Conservation (phyloP, 1,140 invertebrate genomes). For the Ceratosolen fusciceps region DNA sequence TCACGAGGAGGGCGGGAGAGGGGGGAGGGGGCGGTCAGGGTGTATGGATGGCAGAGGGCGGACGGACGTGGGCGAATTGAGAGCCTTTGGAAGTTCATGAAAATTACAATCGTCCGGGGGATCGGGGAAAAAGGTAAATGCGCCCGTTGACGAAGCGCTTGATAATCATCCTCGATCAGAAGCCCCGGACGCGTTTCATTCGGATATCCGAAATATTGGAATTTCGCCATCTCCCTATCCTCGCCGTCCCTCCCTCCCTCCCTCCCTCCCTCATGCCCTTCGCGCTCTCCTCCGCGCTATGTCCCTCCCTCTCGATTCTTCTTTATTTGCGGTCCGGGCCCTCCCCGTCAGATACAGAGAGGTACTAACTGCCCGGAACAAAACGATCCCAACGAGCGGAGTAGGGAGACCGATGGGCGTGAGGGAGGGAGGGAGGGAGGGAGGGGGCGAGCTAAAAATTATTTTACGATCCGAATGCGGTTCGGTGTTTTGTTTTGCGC, state of each 20-base stretch:
- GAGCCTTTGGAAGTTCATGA: background rate
- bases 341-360: slow-evolving; percentile 11
- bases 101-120: slow-evolving; percentile 3
- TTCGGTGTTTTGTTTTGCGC: slow-evolving; percentile 17
- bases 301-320: no score
- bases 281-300: no score
- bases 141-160: background rate
- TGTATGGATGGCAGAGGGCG: no score
- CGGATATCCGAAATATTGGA: slow-evolving; percentile 38
- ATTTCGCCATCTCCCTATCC: slow-evolving; percentile 38
- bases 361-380: slow-evolving; percentile 29
- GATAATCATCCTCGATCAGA: slow-evolving; percentile 37
- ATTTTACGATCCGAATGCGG: slow-evolving; percentile 31
- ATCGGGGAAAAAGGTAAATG: background rate
- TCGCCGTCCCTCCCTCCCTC: no score
- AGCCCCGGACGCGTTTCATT: slow-evolving; percentile 3
- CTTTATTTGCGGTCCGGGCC: slow-evolving; percentile 11
- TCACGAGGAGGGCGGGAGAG: background rate
- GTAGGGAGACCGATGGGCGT: no score
- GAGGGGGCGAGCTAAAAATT: slow-evolving; percentile 19
- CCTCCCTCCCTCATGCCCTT: no score
- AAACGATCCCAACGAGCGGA: slow-evolving; percentile 3
- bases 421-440: no score
- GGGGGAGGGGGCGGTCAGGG: no score
- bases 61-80: no score